These are phyloP conservation scores for Cisticola juncidis DNA, from an alignment of 2,113 vertebrate species.

Conservation along the genomic window DNA sequence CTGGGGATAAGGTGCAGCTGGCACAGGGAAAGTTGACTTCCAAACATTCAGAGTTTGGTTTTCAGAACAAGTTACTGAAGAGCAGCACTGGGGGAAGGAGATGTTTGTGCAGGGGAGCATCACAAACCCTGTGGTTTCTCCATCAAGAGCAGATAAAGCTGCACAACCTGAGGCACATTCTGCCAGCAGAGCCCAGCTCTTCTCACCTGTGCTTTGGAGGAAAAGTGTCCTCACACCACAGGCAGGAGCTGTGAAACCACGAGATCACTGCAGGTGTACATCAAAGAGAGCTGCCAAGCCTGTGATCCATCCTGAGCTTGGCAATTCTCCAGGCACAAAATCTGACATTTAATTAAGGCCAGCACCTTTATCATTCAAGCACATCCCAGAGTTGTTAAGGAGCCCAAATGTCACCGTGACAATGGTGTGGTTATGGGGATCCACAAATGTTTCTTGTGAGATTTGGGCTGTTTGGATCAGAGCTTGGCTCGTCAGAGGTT, in stretches of 20 bases:
- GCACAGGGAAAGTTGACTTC: neutral
- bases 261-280: neutral
- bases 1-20: rapidly evolving
- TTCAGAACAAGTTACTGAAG: neutral
- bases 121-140: neutral
- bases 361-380: neutral
- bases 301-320: neutral
- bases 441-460: neutral
- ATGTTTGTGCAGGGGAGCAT: rapidly evolving
- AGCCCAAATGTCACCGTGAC: neutral
- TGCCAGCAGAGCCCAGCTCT: neutral
- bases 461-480: neutral
- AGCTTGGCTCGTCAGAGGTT: neutral
- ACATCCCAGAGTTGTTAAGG: neutral
- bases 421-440: neutral
- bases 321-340: neutral
- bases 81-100: neutral
- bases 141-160: rapidly evolving
- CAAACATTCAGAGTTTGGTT: neutral
- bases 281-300: neutral
- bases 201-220: neutral
- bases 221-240: neutral
- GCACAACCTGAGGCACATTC: rapidly evolving
- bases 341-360: constrained; percentile 13
- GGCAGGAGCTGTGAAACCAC: neutral